phyloP scores from a whole-genome alignment of 2,888 invertebrate species.

The Andrena chrysosceles region DNA sequence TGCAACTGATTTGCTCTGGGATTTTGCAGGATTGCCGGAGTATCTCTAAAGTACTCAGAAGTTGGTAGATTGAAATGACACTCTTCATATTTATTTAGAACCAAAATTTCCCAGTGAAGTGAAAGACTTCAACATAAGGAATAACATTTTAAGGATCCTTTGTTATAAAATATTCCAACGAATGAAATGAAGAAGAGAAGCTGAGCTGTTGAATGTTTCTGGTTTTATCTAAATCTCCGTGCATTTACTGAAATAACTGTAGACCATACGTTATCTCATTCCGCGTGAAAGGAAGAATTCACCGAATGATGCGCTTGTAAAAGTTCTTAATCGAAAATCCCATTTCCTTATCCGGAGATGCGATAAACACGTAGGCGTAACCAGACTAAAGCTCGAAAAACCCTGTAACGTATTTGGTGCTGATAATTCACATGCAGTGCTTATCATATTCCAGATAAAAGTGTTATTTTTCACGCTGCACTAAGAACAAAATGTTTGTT shows the following conservation, averaged over 20 bases:
- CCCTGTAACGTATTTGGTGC: constrained; percentile 3
- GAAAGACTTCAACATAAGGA: not conserved
- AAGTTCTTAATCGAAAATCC: constrained; percentile 15
- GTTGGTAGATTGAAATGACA: not conserved
- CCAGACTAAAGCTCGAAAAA: not conserved
- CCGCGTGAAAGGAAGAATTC: not conserved
- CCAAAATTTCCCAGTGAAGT: too few relatives aligned
- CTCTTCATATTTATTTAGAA: too few relatives aligned
- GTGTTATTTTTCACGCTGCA: not conserved
- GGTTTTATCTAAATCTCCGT: constrained; percentile 4
- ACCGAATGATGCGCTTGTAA: constrained; percentile 6
- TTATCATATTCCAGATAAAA: constrained; percentile 30
- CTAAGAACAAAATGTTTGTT: not conserved
- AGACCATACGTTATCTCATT: constrained; percentile 8
- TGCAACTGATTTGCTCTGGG: constrained; percentile 5
- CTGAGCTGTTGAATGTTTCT: not conserved
- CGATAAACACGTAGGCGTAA: not conserved
- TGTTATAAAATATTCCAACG: not conserved
- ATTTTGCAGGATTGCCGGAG: not conserved
- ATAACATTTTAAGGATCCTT: not conserved
- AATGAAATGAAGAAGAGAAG: not conserved
- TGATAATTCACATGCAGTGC: constrained; percentile 17
- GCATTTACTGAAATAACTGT: not conserved
- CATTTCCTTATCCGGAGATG: constrained; percentile 26
- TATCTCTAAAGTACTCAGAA: not conserved